These are phyloP conservation scores for Carposina sasakii DNA, from an alignment of 1,140 invertebrate genomes.

Conservation along the genomic window DNA sequence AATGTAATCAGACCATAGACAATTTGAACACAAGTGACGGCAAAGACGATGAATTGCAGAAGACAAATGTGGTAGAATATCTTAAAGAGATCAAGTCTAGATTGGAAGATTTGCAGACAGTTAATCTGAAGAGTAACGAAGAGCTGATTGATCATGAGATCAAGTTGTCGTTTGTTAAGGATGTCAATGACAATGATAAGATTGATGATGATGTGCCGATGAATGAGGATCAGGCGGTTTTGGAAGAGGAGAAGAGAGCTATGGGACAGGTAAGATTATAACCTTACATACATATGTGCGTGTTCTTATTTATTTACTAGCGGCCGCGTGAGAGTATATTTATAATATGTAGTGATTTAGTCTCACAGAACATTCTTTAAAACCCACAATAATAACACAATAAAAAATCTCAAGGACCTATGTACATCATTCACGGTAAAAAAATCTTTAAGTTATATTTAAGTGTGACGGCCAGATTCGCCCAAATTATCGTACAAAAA, in stretches of 20 bases:
- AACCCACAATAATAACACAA: too few relatives aligned
- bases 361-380: too few relatives aligned
- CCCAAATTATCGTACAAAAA: too few relatives aligned
- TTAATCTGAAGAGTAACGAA: constrained; percentile 70
- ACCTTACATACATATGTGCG: too few relatives aligned
- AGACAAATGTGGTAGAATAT: constrained; percentile 64
- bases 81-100: constrained; percentile 63
- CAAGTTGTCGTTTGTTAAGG: constrained; percentile 54
- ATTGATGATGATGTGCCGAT: constrained; percentile 40
- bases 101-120: constrained; percentile 72
- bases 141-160: constrained; percentile 74
- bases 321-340: too few relatives aligned
- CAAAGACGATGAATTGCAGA: constrained; percentile 41
- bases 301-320: too few relatives aligned
- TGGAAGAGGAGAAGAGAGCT: constrained; percentile 78
- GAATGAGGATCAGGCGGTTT: constrained; percentile 72
- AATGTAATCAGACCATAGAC: constrained; percentile 73
- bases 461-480: too few relatives aligned
- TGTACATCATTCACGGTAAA: too few relatives aligned
- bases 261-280: constrained; percentile 75
- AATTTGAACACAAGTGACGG: constrained; percentile 54
- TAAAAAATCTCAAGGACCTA: too few relatives aligned
- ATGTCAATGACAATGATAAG: constrained; percentile 42
- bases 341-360: too few relatives aligned
- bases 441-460: too few relatives aligned